phyloP scores from a whole-genome alignment of 2,113 vertebrate genomes.

The Macquaria australasica region DNA sequence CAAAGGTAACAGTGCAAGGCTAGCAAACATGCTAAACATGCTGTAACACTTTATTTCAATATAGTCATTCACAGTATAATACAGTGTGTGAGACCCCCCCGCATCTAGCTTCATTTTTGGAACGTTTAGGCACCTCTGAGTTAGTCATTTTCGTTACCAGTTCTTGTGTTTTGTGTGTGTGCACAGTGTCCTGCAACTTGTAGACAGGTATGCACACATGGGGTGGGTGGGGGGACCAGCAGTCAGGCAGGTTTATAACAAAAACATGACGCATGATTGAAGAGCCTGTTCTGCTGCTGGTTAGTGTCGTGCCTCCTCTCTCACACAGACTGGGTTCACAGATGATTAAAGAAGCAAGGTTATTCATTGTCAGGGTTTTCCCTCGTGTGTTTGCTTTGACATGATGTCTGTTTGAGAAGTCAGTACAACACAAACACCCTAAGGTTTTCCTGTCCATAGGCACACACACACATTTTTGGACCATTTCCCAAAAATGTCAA shows the following conservation, averaged over 20 bases:
- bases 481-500: no score
- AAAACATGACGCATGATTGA: neutral
- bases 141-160: no score
- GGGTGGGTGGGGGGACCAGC: neutral
- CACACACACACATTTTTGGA: neutral
- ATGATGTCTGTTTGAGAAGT: neutral
- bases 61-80: neutral
- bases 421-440: neutral
- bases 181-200: neutral
- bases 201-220: neutral
- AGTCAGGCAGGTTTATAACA: conserved; percentile 3
- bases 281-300: neutral
- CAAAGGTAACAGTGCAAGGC: neutral
- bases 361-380: conserved; percentile 23
- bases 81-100: neutral
- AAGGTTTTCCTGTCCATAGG: neutral
- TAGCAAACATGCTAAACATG: neutral
- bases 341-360: neutral
- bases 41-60: neutral
- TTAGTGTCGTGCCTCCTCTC: neutral
- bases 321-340: neutral
- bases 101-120: no score
- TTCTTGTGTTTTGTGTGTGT: neutral
- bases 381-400: conserved; percentile 9
- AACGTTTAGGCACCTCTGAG: neutral